Evolutionary conservation across 1,140 invertebrate species (phyloP).

Genomic region (Eupeodes corollae): DNA sequence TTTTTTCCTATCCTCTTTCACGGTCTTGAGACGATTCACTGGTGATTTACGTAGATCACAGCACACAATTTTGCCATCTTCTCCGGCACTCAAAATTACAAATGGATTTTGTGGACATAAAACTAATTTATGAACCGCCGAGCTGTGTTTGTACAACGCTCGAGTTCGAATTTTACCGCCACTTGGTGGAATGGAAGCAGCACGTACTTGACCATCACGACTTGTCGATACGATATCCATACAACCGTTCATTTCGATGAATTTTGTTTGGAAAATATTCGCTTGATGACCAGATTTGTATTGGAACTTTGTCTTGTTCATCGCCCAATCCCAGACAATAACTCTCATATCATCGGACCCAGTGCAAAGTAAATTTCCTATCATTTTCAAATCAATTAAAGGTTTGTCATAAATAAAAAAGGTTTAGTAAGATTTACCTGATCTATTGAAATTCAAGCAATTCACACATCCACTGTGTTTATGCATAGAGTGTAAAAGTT

Average conservation of each 20-base stretch:
- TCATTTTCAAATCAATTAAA: no score
- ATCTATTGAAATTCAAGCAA: constrained; percentile 77
- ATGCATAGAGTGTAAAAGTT: constrained; percentile 65
- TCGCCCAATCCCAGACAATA: constrained; percentile 84
- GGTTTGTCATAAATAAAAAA: no score
- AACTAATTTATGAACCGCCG: constrained; percentile 29
- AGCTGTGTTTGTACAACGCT: constrained; percentile 19
- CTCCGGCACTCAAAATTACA: constrained; percentile 72
- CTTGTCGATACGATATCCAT: constrained; percentile 76
- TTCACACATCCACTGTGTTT: constrained; percentile 86
- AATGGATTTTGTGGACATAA: constrained; percentile 54
- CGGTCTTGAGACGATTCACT: background rate
- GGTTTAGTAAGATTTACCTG: no score
- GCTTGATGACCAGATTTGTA: constrained; percentile 69
- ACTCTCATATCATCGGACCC: constrained; percentile 83
- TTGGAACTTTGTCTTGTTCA: constrained; percentile 48
- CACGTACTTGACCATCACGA: constrained; percentile 74
- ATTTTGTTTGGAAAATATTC: constrained; percentile 83
- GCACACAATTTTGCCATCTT: constrained; percentile 71
- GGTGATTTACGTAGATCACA: constrained; percentile 63
- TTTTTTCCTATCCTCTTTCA: constrained; percentile 6
- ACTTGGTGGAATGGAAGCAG: constrained; percentile 21
- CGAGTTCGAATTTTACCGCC: constrained; percentile 15
- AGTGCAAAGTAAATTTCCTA: constrained; percentile 40
- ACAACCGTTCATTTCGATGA: constrained; percentile 50